phyloP scores from a whole-genome alignment of 2,888 invertebrate species.

The Philereme vetulata region DNA sequence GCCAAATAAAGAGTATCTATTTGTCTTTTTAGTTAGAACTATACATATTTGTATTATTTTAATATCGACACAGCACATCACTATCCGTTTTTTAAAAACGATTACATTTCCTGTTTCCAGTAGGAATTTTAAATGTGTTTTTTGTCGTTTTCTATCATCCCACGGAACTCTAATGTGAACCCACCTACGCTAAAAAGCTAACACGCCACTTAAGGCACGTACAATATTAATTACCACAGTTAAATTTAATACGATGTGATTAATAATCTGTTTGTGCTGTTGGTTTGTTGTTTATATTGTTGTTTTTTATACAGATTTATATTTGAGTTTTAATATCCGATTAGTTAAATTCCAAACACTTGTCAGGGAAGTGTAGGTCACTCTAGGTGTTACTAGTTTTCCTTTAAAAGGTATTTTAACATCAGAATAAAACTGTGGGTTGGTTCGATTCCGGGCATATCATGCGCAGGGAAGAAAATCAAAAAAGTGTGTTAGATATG shows the following conservation, averaged over 20 bases:
- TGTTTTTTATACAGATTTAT: background rate
- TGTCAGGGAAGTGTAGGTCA: too few species aligned
- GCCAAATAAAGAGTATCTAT: too few species aligned
- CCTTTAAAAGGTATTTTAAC: too few species aligned
- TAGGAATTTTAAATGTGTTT: conserved; percentile 2
- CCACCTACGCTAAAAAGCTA: conserved; percentile 10
- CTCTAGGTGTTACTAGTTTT: too few species aligned
- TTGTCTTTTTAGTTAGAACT: too few species aligned
- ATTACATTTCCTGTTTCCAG: conserved; percentile 1
- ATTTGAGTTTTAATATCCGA: background rate
- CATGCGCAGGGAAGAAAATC: too few species aligned
- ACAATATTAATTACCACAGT: conserved; percentile 32
- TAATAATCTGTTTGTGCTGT: conserved; percentile 18
- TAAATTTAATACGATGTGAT: conserved; percentile 25
- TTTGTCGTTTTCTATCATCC: conserved; percentile 10
- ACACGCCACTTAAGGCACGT: conserved; percentile 12
- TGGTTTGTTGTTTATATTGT: background rate
- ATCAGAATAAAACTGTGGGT: too few species aligned
- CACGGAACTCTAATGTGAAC: conserved; percentile 7
- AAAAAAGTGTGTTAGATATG: too few species aligned
- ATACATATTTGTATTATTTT: too few species aligned
- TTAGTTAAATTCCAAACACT: too few species aligned
- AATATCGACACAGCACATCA: conserved; percentile 9
- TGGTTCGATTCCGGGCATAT: too few species aligned
- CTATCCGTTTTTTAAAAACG: background rate